These are phyloP conservation scores for Aphrocallistes beatrix DNA, from an alignment of 37 sponge, comb jelly and placozoan genomes.

Conservation along the genomic window DNA sequence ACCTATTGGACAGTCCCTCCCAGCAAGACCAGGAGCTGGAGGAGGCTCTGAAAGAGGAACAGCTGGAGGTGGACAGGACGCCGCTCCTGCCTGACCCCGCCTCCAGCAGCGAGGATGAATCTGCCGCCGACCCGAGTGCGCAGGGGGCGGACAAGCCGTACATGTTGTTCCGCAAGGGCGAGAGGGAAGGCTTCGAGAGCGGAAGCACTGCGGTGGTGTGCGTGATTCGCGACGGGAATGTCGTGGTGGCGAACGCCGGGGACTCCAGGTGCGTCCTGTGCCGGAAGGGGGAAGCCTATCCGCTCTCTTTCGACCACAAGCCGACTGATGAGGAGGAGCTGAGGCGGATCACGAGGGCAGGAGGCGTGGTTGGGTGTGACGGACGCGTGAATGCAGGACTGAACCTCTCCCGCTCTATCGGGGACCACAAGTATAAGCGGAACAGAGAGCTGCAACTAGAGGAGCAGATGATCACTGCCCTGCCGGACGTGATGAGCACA, in stretches of 20 bases:
- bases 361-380: conserved; percentile 57
- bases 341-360: conserved; percentile 56
- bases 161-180: background rate
- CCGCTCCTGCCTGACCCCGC: conserved; percentile 17
- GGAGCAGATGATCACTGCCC: conserved; percentile 78
- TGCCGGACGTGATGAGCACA: conserved; percentile 53
- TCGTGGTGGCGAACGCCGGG: conserved; percentile 80
- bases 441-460: conserved; percentile 50
- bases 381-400: conserved; percentile 66
- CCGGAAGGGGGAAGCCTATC: conserved; percentile 30
- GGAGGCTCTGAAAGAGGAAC: background rate
- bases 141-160: background rate
- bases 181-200: conserved; percentile 42
- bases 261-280: conserved; percentile 76
- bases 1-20: background rate
- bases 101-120: background rate
- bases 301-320: conserved; percentile 72
- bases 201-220: conserved; percentile 79
- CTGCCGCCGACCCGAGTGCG: background rate
- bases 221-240: conserved; percentile 33
- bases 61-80: conserved; percentile 20
- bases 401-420: conserved; percentile 80
- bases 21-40: background rate
- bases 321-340: conserved; percentile 59
- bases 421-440: conserved; percentile 79